These are phyloP conservation scores for Tenebrosternarchus preto DNA, from an alignment of 2,113 vertebrate species.

Conservation along the genomic window DNA sequence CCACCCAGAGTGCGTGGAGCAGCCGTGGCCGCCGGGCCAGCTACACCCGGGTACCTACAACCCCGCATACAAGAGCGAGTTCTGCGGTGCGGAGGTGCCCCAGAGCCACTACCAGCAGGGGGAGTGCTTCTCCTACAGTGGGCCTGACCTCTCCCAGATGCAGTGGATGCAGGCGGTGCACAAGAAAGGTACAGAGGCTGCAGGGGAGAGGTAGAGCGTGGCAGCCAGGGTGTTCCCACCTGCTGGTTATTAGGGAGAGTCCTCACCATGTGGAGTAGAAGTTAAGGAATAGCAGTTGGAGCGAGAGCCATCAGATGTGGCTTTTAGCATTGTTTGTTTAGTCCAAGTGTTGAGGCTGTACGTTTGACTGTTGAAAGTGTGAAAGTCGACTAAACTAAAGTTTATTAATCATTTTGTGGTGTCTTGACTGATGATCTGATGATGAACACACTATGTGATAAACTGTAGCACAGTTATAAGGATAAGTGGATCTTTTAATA, in stretches of 20 bases:
- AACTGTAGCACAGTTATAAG: no score
- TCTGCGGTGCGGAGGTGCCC: slow-evolving; percentile 87
- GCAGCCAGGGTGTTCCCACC: background rate
- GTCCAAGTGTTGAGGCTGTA: background rate
- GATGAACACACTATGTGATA: no score
- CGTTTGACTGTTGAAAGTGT: no score
- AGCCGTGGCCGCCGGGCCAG: slow-evolving; percentile 86
- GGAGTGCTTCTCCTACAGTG: slow-evolving; percentile 84
- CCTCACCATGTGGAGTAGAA: background rate
- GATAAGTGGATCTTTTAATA: no score
- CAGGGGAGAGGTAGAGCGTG: no score
- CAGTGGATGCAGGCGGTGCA: slow-evolving; percentile 85
- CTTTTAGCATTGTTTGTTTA: background rate
- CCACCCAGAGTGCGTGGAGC: slow-evolving; percentile 87
- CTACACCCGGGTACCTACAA: slow-evolving; percentile 84
- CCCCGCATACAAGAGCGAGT: slow-evolving; percentile 84
- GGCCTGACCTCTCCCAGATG: slow-evolving; percentile 85
- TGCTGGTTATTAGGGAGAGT: background rate
- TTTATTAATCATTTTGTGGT: no score
- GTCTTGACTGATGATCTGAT: no score
- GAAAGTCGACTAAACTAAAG: no score
- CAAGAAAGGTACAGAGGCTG: slow-evolving; percentile 88
- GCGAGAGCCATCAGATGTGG: background rate
- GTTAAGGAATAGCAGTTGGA: no score
- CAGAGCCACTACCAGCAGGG: slow-evolving; percentile 87